Conservation (phyloP, 2,797 vertebrate species). For the Falco berigora region DNA sequence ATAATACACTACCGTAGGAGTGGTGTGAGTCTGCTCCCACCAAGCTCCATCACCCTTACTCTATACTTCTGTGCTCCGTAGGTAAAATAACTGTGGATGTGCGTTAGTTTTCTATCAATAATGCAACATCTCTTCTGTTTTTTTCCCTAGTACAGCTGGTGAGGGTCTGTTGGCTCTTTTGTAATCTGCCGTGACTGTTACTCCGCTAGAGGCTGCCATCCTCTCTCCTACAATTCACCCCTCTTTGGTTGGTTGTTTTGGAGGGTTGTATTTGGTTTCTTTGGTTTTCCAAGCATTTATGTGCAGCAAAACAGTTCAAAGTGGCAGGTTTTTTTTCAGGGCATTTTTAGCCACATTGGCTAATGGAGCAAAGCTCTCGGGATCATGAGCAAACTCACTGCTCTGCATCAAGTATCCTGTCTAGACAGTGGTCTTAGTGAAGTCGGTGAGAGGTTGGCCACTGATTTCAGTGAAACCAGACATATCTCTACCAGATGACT, state of each 20-base stretch:
- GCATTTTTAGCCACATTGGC: slow-evolving; percentile 65
- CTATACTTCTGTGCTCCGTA: slow-evolving; percentile 48
- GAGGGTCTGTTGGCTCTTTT: background rate
- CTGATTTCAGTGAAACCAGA: slow-evolving; percentile 52
- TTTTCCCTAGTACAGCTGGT: slow-evolving; percentile 2
- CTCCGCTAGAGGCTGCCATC: background rate
- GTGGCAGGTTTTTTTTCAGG: slow-evolving; percentile 26
- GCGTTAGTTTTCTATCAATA: slow-evolving; percentile 1
- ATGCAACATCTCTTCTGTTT: slow-evolving; percentile 10
- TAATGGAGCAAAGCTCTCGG: slow-evolving; percentile 26
- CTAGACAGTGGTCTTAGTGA: slow-evolving; percentile 38
- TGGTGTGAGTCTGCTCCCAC: background rate
- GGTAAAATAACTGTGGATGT: slow-evolving; percentile 52
- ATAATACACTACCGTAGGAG: background rate
- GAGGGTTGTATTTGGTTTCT: background rate
- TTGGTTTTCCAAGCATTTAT: background rate
- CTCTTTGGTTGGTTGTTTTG: background rate
- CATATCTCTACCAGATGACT: slow-evolving; percentile 15
- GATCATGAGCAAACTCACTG: background rate
- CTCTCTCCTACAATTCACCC: background rate
- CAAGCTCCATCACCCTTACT: background rate
- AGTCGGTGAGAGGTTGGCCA: background rate
- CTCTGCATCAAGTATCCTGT: background rate
- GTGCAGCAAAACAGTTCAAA: slow-evolving; percentile 43
- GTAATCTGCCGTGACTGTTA: slow-evolving; percentile 54